Conservation (phyloP, 2,888 invertebrate genomes). For the Oscheius myriophilus region DNA sequence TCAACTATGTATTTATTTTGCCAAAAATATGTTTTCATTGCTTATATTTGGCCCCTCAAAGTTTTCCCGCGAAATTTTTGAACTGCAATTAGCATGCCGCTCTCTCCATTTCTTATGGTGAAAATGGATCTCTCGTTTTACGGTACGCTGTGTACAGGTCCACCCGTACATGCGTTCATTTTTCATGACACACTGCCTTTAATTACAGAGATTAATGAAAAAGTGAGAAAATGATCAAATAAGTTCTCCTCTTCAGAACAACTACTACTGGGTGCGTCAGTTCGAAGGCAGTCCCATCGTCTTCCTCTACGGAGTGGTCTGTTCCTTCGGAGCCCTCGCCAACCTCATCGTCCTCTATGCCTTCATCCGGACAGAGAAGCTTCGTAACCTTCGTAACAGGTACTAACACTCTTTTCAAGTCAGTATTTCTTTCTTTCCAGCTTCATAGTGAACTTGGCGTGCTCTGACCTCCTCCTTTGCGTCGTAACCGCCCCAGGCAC, state of each 20-base stretch:
- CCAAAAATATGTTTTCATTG: no score
- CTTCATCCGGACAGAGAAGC: constrained; percentile 59
- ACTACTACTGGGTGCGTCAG: constrained; percentile 61
- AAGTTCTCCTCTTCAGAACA: constrained; percentile 54
- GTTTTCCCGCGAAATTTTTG: no score
- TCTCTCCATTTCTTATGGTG: no score
- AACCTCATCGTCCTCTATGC: constrained; percentile 64
- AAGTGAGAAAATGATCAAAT: no score
- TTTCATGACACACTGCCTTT: no score
- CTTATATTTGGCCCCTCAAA: no score
- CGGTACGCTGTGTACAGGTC: no score
- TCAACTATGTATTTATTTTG: no score
- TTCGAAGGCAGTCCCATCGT: constrained; percentile 59
- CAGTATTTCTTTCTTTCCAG: constrained; percentile 37
- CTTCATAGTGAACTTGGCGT: constrained; percentile 69
- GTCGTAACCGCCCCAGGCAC: constrained; percentile 67
- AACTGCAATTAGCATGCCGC: no score
- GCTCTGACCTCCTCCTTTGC: constrained; percentile 67
- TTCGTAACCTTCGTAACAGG: constrained; percentile 67
- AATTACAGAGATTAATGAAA: no score
- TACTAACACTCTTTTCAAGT: background rate
- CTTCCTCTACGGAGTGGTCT: constrained; percentile 61
- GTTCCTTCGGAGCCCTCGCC: constrained; percentile 65
- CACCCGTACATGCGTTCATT: no score
- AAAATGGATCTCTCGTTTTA: no score